Evolutionary conservation across 2,113 vertebrate genomes (phyloP).

Genomic region (Chauna torquata): DNA sequence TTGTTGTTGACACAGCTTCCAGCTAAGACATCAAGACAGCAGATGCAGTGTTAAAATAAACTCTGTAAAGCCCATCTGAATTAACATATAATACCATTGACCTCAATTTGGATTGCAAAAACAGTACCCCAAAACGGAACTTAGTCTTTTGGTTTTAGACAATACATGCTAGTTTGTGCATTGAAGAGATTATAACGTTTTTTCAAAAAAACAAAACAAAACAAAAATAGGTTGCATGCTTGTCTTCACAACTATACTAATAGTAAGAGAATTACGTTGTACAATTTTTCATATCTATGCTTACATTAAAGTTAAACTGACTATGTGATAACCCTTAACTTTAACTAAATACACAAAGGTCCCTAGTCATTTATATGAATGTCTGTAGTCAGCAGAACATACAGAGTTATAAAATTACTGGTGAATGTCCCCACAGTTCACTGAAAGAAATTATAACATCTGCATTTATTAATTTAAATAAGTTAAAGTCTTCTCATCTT

Average conservation of each 20-base stretch:
- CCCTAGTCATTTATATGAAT: background rate
- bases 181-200: background rate
- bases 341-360: background rate
- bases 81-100: background rate
- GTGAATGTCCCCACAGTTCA: background rate
- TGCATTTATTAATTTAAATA: background rate
- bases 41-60: background rate
- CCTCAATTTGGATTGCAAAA: background rate
- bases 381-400: background rate
- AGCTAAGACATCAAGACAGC: background rate
- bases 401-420: background rate
- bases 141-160: background rate
- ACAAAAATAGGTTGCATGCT: background rate
- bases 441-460: background rate
- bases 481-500: background rate
- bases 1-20: background rate
- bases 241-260: background rate
- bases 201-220: background rate
- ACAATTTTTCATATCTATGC: background rate
- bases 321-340: background rate
- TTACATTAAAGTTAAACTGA: background rate
- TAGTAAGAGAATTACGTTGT: background rate
- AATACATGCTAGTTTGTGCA: background rate
- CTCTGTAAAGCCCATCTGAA: background rate
- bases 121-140: background rate